Base-by-base conservation (phyloP, 1,140 invertebrate species). In the Coelopa frigida region DNA sequence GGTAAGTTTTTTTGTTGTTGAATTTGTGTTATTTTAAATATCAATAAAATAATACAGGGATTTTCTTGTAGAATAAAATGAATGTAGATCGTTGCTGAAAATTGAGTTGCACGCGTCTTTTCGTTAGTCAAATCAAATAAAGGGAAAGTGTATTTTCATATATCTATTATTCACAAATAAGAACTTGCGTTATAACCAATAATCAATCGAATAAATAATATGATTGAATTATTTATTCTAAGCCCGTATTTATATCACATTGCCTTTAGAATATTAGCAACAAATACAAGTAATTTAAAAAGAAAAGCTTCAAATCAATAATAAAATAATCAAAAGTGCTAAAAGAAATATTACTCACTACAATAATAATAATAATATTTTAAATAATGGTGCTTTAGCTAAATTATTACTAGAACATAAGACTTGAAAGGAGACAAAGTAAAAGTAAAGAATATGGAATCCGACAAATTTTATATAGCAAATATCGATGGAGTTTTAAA, bases 31-130 rank as follows among this genome's bases (percentile, higher is more conserved):
- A n/a, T n/a, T n/a, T n/a, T n/a, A n/a, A n/a, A n/a, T n/a, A n/a
- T n/a, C n/a, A n/a, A n/a, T n/a, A n/a, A 44, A 26, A 60, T 58
- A 57, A 56, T 66, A 66, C 62, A 66, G 62, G 62, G 62, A 66
- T 66, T 66, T 66, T 66, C 65, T 49, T 56, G 62, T 66, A 66
- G 62, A 48, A 50, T 53, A n/a, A n/a, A n/a, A n/a, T n/a, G n/a
- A n/a, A n/a, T n/a, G n/a, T n/a, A n/a, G n/a, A n/a, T n/a, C n/a
- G n/a, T n/a, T n/a, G n/a, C n/a, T n/a, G n/a, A n/a, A n/a, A n/a
- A n/a, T n/a, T n/a, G n/a, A n/a, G n/a, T n/a, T n/a, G n/a, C n/a
- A n/a, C n/a, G n/a, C n/a, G n/a, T n/a, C n/a, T n/a, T n/a, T n/a
- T n/a, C n/a, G n/a, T n/a, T n/a, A n/a, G n/a, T n/a, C n/a, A n/a